Base-by-base conservation (phyloP, 2,113 vertebrate genomes). In the Mirza zaza region DNA sequence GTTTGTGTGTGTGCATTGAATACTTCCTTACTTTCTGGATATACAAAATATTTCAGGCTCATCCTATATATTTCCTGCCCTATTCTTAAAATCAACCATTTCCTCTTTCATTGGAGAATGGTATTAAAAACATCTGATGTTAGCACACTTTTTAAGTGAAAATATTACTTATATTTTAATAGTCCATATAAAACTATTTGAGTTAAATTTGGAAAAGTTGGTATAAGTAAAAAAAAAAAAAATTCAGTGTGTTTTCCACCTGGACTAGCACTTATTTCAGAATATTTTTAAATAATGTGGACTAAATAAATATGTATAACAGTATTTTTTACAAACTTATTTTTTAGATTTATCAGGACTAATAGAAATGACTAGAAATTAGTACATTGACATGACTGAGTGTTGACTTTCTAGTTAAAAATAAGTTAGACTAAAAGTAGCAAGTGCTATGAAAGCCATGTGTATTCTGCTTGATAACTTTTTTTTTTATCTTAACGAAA, bases 371-470 rank as follows among this genome's bases (percentile, higher is more conserved):
- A 3, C 3, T 96, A 98, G 36, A 95, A 97, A 94, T 95, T 73
- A 90, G 1, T 42, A 12, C 27, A 71, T 91, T 96, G 5, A n/a
- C 75, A 81, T 95, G 23, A 91, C 65, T 88, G 65, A 89, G 6
- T 94, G 10, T 32, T 97, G 15, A 34, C 57, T 96, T 97, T 87
- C 71, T 97, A 93, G 94, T 89, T 77, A 94, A 86, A 83, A 81
- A 97, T 94, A 95, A 95, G 90, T 93, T 42, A 83, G 45, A 18
- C 36, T 97, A 4, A 92, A 98, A 95, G 65, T 71, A 32, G 0
- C 50, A 91, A 95, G 39, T 93, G 14, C 45, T 94, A 2, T n/a
- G 67, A 94, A 97, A 79, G 32, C 0, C 34, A n/a, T 36, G 6
- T 3, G 61, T 14, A 75, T 97, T 98, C 70, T 95, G 91, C 52